Evolutionary conservation across 2,113 vertebrate species (phyloP).

Genomic region (Esox niger): DNA sequence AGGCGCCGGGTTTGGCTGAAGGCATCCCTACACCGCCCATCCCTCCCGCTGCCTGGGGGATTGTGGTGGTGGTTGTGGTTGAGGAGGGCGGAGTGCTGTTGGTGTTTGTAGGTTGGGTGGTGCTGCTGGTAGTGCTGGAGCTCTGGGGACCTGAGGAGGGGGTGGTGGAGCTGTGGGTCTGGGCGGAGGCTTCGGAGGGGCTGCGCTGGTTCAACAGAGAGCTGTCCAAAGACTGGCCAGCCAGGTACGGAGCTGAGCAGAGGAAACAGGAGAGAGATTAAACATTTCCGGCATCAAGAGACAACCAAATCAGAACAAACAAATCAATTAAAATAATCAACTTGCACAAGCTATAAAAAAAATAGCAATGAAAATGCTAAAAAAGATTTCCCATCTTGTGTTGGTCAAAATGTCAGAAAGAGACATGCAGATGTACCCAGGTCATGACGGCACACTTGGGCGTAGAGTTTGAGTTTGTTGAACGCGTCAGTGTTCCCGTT

Average conservation of each 20-base stretch:
- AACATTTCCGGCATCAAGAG: not conserved
- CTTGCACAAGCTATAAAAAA: too few relatives aligned
- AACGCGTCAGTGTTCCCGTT: conserved; percentile 85
- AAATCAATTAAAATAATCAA: too few relatives aligned
- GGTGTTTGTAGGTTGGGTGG: conserved; percentile 71
- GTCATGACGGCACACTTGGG: conserved; percentile 94
- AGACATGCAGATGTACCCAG: conserved; percentile 73
- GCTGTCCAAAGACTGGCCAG: conserved; percentile 89
- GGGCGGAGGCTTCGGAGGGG: conserved; percentile 70
- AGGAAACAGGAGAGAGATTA: not conserved
- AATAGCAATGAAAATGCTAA: too few relatives aligned
- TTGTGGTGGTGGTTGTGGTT: conserved; percentile 71
- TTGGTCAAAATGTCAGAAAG: not conserved
- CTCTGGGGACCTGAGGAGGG: conserved; percentile 69
- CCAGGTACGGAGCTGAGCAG: conserved; percentile 86
- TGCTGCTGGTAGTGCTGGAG: conserved; percentile 76
- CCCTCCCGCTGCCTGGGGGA: conserved; percentile 63
- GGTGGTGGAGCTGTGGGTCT: conserved; percentile 66
- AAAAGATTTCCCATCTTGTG: not conserved
- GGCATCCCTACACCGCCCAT: conserved; percentile 67
- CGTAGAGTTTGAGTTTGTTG: conserved; percentile 92
- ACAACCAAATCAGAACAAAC: too few relatives aligned
- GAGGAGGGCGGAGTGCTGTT: conserved; percentile 79
- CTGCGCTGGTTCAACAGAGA: conserved; percentile 89
- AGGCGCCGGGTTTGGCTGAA: conserved; percentile 81